Conservation (phyloP, 30 jellyfish, hydroid and myxozoan species). For the Hydractinia symbiolongicarpus region DNA sequence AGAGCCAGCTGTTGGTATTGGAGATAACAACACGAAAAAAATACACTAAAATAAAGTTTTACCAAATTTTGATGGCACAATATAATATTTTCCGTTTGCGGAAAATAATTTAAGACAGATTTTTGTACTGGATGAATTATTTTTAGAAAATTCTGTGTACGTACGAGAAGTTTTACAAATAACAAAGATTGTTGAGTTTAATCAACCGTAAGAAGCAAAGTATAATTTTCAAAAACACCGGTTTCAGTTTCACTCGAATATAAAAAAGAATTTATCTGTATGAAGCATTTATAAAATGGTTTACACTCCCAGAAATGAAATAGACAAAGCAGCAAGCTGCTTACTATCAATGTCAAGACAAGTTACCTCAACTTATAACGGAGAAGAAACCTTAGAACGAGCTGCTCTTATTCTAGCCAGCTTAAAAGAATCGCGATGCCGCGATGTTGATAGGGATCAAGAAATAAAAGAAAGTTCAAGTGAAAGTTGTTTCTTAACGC, state of each 20-base stretch:
- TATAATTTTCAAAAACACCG: too few species aligned
- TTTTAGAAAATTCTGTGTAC: too few species aligned
- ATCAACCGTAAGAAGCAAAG: too few species aligned
- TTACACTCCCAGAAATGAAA: background rate
- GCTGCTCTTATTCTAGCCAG: slow-evolving; percentile 83
- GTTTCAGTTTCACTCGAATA: too few species aligned
- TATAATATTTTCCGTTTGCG: background rate
- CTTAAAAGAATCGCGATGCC: slow-evolving; percentile 40
- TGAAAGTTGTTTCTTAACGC: slow-evolving; percentile 87
- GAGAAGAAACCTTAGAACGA: slow-evolving; percentile 38
- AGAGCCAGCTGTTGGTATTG: slow-evolving; percentile 44
- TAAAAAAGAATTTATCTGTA: too few species aligned
- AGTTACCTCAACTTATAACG: background rate
- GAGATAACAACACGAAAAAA: slow-evolving; percentile 15
- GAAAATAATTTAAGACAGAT: too few species aligned
- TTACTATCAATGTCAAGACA: slow-evolving; percentile 9
- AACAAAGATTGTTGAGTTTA: too few species aligned
- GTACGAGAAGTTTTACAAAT: too few species aligned
- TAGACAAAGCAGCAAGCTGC: slow-evolving; percentile 24
- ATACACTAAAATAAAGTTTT: background rate
- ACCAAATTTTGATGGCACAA: background rate
- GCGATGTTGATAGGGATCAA: slow-evolving; percentile 35
- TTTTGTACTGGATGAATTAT: too few species aligned
- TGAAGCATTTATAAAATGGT: too few species aligned
- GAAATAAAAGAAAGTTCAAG: slow-evolving; percentile 13